phyloP scores from a whole-genome alignment of 2,113 vertebrate species.

The Trichechus manatus region DNA sequence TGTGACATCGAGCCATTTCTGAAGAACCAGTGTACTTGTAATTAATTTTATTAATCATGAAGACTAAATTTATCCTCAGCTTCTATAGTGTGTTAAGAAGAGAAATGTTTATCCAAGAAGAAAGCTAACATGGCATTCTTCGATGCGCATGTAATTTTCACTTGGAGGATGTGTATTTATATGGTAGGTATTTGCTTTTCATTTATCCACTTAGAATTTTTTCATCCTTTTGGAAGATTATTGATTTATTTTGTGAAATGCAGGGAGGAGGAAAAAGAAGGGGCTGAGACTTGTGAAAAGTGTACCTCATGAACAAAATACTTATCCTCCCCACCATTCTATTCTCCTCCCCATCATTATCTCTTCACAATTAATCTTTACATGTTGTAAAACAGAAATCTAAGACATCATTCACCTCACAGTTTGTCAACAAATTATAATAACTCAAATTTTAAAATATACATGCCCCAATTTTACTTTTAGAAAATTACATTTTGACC shows the following conservation, averaged over 20 bases:
- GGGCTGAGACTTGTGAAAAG: slow-evolving; percentile 10
- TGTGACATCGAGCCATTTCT: slow-evolving; percentile 10
- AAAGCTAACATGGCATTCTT: slow-evolving; percentile 67
- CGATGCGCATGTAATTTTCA: slow-evolving; percentile 58
- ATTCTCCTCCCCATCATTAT: not conserved
- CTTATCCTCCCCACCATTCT: not conserved
- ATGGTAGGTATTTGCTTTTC: slow-evolving; percentile 79
- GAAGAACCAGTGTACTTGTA: slow-evolving; percentile 42
- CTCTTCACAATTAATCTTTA: not conserved
- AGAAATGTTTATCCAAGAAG: slow-evolving; percentile 74
- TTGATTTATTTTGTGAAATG: slow-evolving; percentile 71
- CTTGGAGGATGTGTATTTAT: slow-evolving; percentile 62
- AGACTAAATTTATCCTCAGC: slow-evolving; percentile 55
- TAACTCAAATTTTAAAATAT: not conserved
- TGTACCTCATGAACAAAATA: not conserved
- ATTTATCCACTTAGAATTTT: slow-evolving; percentile 72
- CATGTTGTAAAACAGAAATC: not conserved
- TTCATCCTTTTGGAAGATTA: slow-evolving; percentile 75
- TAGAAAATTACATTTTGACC: slow-evolving; percentile 13
- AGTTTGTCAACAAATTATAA: not conserved
- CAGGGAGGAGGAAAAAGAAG: slow-evolving; percentile 28
- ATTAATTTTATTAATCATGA: slow-evolving; percentile 70
- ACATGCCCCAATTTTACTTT: not conserved
- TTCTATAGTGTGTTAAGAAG: slow-evolving; percentile 56
- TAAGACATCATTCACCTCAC: slow-evolving; percentile 28